Evolutionary conservation across 2,113 vertebrate species (phyloP), one percentile per base, ranked within the genome.

Genomic region (Hydrolagus affinis): DNA sequence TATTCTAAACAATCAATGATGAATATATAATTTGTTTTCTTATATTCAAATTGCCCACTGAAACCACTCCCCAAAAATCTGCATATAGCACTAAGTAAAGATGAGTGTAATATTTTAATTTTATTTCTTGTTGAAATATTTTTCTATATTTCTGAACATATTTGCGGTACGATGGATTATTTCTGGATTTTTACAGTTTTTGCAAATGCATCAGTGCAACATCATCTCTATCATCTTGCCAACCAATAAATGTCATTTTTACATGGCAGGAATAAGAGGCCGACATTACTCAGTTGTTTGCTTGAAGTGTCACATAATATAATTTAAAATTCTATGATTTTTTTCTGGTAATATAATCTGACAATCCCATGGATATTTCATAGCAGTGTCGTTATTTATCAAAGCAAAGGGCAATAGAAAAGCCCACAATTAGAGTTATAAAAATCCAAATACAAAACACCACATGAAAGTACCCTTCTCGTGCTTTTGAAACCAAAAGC

Each of bases 131-230:
- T 93, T 93, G 90, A 90, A 92, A 94, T 94, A 93, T 93, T 95
- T 94, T 93, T 91, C 91, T 86, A 72, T 90, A 69, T 86, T 90
- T 87, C 87, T 90, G 87, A 93, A 88, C 92, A 91, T 90, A 90
- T 94, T 92, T 94, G 94, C 94, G 94, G 89, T 93, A 92, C 94
- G 90, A 91, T 91, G 95, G 91, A 92, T 91, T 72, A 91, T 91
- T 90, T 90, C 89, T 90, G 89, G 86, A 86, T 85, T 93, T 86
- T 86, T 89, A 88, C 89, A 87, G 75, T 89, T 92, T 88, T 91
- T 86, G 86, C 86, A 89, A 90, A 88, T 90, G 91, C 90, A 92
- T 91, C 90, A 90, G 87, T 88, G 86, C 90, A 91, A 86, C 91
- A 91, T 93, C 89, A 90, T 90, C 89, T 89, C 86, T 88, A 91